Conservation (phyloP, 1,140 invertebrate genomes). For the Trichonephila clavipes region DNA sequence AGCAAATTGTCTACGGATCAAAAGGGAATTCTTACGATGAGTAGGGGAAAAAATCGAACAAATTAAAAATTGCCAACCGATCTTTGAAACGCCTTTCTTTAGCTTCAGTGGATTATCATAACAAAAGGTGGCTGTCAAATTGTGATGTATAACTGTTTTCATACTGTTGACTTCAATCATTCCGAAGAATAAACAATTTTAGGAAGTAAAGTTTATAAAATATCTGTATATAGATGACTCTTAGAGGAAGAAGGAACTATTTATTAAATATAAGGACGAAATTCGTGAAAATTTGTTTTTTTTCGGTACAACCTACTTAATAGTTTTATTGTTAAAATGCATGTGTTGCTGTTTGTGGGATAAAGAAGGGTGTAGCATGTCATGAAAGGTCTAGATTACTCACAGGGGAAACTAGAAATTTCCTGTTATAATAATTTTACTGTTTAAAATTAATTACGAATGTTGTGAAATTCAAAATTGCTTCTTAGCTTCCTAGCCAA, state of each 20-base stretch:
- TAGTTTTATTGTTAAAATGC: neutral
- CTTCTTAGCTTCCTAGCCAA: neutral
- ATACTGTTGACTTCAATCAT: neutral
- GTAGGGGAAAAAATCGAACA: no score
- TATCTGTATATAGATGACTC: neutral
- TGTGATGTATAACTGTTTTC: neutral
- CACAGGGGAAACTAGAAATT: neutral
- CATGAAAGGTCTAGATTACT: neutral
- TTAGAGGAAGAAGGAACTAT: neutral
- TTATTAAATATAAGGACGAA: neutral
- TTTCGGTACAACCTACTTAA: neutral
- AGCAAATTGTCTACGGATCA: no score
- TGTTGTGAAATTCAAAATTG: neutral
- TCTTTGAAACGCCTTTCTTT: neutral
- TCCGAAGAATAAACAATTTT: neutral
- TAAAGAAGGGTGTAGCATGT: neutral
- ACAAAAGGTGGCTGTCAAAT: neutral
- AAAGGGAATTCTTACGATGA: no score
- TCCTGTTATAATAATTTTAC: neutral
- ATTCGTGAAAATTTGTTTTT: neutral
- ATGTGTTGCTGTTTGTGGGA: neutral
- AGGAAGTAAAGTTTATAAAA: neutral
- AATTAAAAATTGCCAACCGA: no score
- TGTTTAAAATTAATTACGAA: neutral
- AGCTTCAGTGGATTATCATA: neutral